Conservation (phyloP, 2,797 vertebrate species). For the Anguilla marmorata region DNA sequence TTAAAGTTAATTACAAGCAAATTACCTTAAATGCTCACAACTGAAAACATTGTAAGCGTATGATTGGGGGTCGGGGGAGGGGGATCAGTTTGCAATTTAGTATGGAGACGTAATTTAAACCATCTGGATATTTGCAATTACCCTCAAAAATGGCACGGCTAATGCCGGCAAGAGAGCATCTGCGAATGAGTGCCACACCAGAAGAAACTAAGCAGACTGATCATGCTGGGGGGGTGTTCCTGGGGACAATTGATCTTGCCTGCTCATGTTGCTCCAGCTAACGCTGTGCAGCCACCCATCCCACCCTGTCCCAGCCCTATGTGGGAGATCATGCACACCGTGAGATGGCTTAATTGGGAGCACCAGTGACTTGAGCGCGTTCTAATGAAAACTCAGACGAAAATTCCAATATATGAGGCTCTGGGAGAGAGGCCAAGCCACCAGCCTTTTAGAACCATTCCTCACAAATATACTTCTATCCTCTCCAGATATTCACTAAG, state of each 20-base stretch:
- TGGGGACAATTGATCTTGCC: background rate
- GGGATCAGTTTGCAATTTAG: conserved; percentile 29
- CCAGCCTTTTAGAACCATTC: background rate
- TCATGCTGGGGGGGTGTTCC: background rate
- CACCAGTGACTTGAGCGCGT: background rate
- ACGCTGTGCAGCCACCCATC: conserved; percentile 18
- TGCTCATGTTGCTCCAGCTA: background rate
- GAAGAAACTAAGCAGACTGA: conserved; percentile 35
- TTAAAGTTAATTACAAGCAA: conserved; percentile 44
- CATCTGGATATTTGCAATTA: conserved; percentile 47
- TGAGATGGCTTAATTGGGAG: conserved; percentile 25
- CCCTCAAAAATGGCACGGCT: conserved; percentile 35
- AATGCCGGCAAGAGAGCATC: conserved; percentile 29
- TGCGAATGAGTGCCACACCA: conserved; percentile 39
- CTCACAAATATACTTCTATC: background rate
- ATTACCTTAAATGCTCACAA: conserved; percentile 43
- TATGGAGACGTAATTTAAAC: conserved; percentile 49
- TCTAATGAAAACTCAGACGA: background rate
- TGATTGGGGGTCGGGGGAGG: background rate
- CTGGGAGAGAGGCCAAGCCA: background rate
- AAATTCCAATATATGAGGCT: background rate
- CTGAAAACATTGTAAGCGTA: conserved; percentile 39
- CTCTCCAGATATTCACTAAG: background rate
- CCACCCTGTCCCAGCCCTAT: background rate
- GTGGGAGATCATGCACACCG: background rate